Base-by-base conservation (phyloP, 2,888 invertebrate species). In the Ennomos erosarius region DNA sequence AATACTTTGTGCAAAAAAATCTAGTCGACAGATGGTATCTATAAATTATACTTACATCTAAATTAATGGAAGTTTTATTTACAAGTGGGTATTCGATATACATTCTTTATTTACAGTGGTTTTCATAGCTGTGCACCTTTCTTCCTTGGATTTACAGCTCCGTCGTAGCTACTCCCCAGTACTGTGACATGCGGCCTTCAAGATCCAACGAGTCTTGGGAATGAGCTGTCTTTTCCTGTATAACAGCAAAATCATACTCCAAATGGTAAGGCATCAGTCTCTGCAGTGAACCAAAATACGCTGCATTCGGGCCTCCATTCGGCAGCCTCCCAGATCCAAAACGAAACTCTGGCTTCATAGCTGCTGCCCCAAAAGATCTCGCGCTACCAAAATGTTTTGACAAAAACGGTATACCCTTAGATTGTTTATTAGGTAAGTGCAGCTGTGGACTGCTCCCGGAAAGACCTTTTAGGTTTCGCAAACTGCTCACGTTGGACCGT, bases 111-210 rank as follows among this genome's bases (percentile, higher is more conserved):
- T n/a, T n/a, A n/a, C 26, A 26, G 26, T 26, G 3, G 16, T 16
- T 16, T 16, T 3, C 16, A 2, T 16, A 3, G 16, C 16, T 16
- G 16, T 16, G 16, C 16, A 16, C 5, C 26, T 26, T 26, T 26
- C 26, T 26, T 4, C 6, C 26, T 26, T 10, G 42, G n/a, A 10
- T 8, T 93, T 93, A 97, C 68, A 97, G 85, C 84, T 97, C 97
- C 0, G 97, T 97, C 1, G 97, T 97, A 10, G 97, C 97, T 45
- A 97, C 97, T 50, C 97, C 97, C 97, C 97, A 97, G 85, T 97
- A 97, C 74, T 97, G 97, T 71, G 97, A 96, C 96, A 97, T 97
- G 54, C 97, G 94, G 53, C 94, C 95, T 76, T 97, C 97, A 64
- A 96, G 94, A 76, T 97, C 97, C 65, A 96, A 85, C 0, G 96